Evolutionary conservation across 2,888 invertebrate genomes (phyloP), one percentile per base, ranked within the genome.

Genomic region (Conus canariensis): DNA sequence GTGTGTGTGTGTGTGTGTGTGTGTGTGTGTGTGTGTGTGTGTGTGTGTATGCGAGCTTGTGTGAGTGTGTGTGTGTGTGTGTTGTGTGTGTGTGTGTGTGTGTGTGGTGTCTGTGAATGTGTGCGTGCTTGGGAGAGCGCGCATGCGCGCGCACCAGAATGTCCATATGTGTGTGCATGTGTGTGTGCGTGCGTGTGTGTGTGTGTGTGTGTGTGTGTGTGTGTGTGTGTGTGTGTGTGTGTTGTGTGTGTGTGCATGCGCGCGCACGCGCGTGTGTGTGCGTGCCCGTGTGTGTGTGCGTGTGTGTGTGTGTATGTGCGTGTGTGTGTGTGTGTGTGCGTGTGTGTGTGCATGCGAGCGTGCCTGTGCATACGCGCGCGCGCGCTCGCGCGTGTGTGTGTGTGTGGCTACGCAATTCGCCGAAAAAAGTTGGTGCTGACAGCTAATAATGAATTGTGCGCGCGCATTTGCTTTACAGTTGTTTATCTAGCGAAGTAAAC

Each of bases 111-210:
- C n/a, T n/a, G n/a, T n/a, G n/a, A n/a, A n/a, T 2, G 77, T 22
- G n/a, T 9, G 77, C 6, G 77, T 9, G 77, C 30, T n/a, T n/a
- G n/a, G n/a, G n/a, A n/a, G n/a, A n/a, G 2, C 2, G 30, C 30
- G 30, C 0, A n/a, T n/a, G 30, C 30, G 30, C 2, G 30, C 30
- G 1, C 74, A n/a, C 74, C 19, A 7, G 30, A 30, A 45, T 82
- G 8, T 82, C 30, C 30, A 8, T 77, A 3, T 9, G 77, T 77
- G 14, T 9, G 14, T 22, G 82, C n/a, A 45, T 82, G 82, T 82
- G 82, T 82, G 82, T 82, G 82, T 82, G 6, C 2, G 82, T 82
- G 82, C 10, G 82, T 82, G 82, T 82, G 82, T 45, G 45, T 10
- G 77, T 10, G 77, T 2, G 77, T 10, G 77, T 2, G 77, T 22